These are phyloP conservation scores for Phocides pigmalion DNA, from an alignment of 1,140 invertebrate species.

Conservation along the genomic window DNA sequence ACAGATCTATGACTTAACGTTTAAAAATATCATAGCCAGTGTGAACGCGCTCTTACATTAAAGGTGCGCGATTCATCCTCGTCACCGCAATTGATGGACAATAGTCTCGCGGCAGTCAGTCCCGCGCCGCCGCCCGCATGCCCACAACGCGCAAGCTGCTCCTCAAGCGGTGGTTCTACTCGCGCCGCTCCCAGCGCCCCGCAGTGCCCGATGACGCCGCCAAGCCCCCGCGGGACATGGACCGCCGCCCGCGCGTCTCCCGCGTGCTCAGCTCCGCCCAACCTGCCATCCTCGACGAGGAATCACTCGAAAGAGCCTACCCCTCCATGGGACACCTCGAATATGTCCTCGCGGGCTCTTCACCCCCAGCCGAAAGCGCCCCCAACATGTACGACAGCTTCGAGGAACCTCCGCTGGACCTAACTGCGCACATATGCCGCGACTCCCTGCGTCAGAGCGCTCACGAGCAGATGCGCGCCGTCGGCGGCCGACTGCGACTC, in stretches of 20 bases:
- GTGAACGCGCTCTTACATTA: constrained; percentile 49
- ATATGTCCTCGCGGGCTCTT: constrained; percentile 89
- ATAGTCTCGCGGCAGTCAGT: constrained; percentile 60
- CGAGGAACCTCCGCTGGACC: constrained; percentile 88
- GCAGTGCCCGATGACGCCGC: constrained; percentile 56
- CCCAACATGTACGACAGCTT: constrained; percentile 90
- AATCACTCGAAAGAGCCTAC: constrained; percentile 86
- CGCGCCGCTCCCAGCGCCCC: constrained; percentile 54
- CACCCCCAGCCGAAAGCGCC: constrained; percentile 89
- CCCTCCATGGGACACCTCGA: constrained; percentile 87
- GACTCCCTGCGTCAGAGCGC: constrained; percentile 89
- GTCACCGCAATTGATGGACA: constrained; percentile 67
- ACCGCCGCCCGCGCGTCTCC: constrained; percentile 58
- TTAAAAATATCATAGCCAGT: constrained; percentile 34
- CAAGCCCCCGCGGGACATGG: constrained; percentile 55
- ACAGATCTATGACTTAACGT: too few species aligned
- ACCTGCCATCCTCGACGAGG: constrained; percentile 77
- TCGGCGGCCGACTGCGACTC: constrained; percentile 86
- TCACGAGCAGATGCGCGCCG: constrained; percentile 88
- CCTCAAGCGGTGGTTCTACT: constrained; percentile 66
- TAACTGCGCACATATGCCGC: constrained; percentile 89
- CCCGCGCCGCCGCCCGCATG: constrained; percentile 69
- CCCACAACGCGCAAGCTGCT: constrained; percentile 68
- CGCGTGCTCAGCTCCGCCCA: constrained; percentile 62
- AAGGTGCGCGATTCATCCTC: constrained; percentile 70